Conservation (phyloP, 2,797 vertebrate species). For the Pipistrellus kuhlii region DNA sequence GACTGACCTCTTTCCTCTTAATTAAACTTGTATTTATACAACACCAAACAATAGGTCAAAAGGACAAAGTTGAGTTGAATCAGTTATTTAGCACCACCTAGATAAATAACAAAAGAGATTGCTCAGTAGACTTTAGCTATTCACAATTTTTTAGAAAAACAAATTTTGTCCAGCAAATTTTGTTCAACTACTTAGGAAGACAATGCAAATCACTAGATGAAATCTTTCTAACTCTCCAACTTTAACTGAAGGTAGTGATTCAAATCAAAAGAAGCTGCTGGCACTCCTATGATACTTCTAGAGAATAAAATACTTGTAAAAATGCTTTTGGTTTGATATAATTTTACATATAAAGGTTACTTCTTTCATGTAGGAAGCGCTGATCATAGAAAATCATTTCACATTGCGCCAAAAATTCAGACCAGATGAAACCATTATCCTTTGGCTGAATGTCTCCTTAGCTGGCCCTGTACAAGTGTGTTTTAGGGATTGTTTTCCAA, state of each 20-base stretch:
- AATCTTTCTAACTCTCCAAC: neutral
- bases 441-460: neutral
- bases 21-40: constrained; percentile 28
- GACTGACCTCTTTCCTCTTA: neutral
- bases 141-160: neutral
- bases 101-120: constrained; percentile 26
- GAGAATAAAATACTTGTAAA: constrained; percentile 33
- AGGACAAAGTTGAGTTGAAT: neutral
- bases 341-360: constrained; percentile 46
- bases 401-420: constrained; percentile 1
- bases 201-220: neutral
- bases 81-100: constrained; percentile 6
- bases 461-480: neutral
- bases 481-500: constrained; percentile 53
- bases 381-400: constrained; percentile 61
- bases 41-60: neutral
- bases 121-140: neutral
- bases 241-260: constrained; percentile 2
- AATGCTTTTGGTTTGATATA: neutral
- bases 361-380: constrained; percentile 12
- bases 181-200: neutral
- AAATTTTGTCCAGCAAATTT: constrained; percentile 18
- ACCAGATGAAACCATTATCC: constrained; percentile 32
- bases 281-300: neutral
- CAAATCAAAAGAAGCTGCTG: constrained; percentile 42